Evolutionary conservation across 1,140 invertebrate species (phyloP), one percentile per base, ranked within the genome.

Genomic region (Palaemon carinicauda): DNA sequence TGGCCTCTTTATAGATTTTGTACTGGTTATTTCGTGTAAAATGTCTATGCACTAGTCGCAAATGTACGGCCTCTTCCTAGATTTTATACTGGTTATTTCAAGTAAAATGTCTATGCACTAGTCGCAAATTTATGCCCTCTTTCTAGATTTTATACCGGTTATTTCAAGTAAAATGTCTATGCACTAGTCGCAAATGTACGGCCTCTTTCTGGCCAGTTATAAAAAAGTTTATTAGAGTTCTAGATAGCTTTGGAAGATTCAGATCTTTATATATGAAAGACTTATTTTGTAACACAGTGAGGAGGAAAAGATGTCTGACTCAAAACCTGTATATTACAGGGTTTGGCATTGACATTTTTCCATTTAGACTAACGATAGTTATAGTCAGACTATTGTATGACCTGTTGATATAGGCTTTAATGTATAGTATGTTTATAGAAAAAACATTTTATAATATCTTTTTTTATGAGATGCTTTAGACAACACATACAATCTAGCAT

Each of bases 321-420:
- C 51, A 19, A 24, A 24, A 69, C 60, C 69, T 82, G 60, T 82
- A 69, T 71, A 83, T 75, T 83, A 83, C 79, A 85, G 83, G 53
- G 53, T 33, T 52, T 73, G 51, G 65, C 24, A 29, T n/a, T n/a
- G 73, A 27, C 24, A 71, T 50, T 51, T 3, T 51, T 54, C 53
- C 52, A 53, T 65, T n/a, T 65, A 12, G 31, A 71, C 54, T 79
- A 85, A 79, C 83, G 50, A 29, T 85, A 79, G 56, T 51, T 65
- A 54, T 78, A 71, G 60, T 51, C 77, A 71, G 53, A 53, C 29
- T 85, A 27, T 29, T 74, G 31, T 52, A 53, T 71, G 65, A 78
- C 77, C 54, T 56, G 53, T 85, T 79, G 33, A 54, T 69, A 77
- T 85, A 85, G 75, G 83, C 83, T 85, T 85, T 85, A 85, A 85